Evolutionary conservation across 1,140 invertebrate species (phyloP), one percentile per base, ranked within the genome.

Genomic region (Parasteatoda tepidariorum): DNA sequence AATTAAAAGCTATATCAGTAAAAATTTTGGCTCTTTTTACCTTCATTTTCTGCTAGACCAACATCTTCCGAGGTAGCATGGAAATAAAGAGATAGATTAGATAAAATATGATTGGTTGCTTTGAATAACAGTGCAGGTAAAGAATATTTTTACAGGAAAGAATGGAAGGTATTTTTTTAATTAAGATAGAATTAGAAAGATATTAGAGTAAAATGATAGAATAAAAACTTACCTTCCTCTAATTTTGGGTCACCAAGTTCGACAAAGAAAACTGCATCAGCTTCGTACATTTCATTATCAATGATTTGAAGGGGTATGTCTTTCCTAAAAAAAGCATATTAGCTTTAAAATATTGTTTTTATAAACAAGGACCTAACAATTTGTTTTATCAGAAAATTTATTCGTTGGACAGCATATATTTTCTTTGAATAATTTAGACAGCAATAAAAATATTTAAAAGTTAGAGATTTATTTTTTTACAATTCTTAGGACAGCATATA

Each of bases 201-300:
- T 31, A 83, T 11, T 48, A 15, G 4, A 4, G 11, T 4, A 54
- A 34, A 41, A 33, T 2, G 66, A 38, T 57, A 22, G 22, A 34
- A 28, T 54, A 59, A 70, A 22, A 55, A 24, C 92, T 93, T 92
- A 96, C 95, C 95, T 92, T 94, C 94, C 86, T 95, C 91, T 86
- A 95, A 91, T 87, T 93, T 92, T 11, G 97, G 97, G 85, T 96
- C 93, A 24, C 94, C 95, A 6, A 99, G 90, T 88, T 97, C 93
- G 1, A 99, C 93, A 88, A 94, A 97, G 88, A 99, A 98, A 18
- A 95, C 91, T 9, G 98, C 95, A 88, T 97, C 95, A 89, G 99
- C 99, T 89, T 99, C 97, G 88, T 99, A 99, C 88, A 96, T 97
- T 89, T 98, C 97, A 89, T 98, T 96, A 90, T 99, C 97, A 84